phyloP scores from a whole-genome alignment of 2,797 vertebrate species.

The Spheniscus humboldti region DNA sequence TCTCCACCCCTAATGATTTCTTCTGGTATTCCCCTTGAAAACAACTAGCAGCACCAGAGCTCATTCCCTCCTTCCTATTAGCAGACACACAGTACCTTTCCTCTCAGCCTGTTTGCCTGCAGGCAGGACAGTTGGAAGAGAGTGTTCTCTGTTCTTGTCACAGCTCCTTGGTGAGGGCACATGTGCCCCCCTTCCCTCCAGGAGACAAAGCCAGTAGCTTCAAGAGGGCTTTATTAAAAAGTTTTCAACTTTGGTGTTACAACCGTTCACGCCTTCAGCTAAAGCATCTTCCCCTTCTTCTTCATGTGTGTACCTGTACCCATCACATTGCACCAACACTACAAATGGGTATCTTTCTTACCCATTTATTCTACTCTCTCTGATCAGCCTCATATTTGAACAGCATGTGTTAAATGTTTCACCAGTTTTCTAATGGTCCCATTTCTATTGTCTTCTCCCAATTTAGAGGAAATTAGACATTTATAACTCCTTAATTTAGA shows the following conservation, averaged over 20 bases:
- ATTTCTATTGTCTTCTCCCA: background rate
- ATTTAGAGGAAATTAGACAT: background rate
- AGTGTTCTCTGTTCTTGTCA: background rate
- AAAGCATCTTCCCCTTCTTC: background rate
- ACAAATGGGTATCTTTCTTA: background rate
- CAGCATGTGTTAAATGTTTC: background rate
- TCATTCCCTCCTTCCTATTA: background rate
- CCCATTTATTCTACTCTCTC: background rate
- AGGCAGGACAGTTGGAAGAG: background rate
- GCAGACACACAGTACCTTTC: background rate
- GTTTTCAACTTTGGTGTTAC: background rate
- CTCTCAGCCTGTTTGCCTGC: background rate
- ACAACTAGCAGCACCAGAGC: background rate
- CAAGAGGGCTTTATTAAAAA: background rate
- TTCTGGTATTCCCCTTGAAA: background rate
- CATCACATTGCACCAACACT: background rate
- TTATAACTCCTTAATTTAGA: background rate
- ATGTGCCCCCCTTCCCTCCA: background rate
- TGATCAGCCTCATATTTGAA: background rate
- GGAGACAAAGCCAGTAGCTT: background rate
- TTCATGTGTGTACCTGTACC: background rate
- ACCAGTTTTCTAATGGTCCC: background rate
- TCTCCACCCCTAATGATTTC: background rate
- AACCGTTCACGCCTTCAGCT: background rate
- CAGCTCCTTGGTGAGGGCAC: background rate